These are phyloP conservation scores for Eidolon dupreanum DNA, from an alignment of 2,797 vertebrate genomes.

Conservation along the genomic window DNA sequence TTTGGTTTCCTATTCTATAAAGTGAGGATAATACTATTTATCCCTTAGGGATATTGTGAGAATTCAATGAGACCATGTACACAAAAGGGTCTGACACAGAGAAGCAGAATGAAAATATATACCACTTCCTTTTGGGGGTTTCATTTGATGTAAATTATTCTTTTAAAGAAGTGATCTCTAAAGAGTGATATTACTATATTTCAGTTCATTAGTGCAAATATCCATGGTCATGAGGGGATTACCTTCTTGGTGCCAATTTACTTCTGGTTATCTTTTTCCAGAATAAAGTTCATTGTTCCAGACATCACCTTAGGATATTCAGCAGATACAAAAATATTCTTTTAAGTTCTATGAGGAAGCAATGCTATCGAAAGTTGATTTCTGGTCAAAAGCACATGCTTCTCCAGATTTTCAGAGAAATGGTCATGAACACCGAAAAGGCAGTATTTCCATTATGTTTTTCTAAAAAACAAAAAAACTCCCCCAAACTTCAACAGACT, in stretches of 20 bases:
- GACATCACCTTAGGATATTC: neutral
- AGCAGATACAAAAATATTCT: neutral
- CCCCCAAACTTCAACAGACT: neutral
- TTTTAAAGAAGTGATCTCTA: neutral
- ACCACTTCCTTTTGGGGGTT: neutral
- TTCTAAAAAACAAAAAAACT: neutral
- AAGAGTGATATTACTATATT: neutral
- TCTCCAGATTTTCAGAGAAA: neutral
- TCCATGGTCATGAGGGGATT: neutral
- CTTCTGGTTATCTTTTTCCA: neutral
- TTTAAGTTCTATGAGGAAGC: neutral
- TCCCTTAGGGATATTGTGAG: neutral
- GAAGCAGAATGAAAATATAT: neutral
- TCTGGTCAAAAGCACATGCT: conserved; percentile 12
- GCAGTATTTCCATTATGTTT: neutral
- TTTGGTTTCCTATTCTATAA: neutral
- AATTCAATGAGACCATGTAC: neutral
- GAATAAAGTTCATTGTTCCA: neutral
- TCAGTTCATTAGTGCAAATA: neutral
- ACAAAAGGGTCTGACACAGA: neutral
- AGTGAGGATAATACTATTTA: neutral
- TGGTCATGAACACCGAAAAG: neutral
- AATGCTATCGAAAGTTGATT: neutral
- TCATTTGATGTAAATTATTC: neutral
- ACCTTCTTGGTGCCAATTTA: neutral